Evolutionary conservation across 2,888 invertebrate genomes (phyloP).

Genomic region (Scaptomyza reducta): DNA sequence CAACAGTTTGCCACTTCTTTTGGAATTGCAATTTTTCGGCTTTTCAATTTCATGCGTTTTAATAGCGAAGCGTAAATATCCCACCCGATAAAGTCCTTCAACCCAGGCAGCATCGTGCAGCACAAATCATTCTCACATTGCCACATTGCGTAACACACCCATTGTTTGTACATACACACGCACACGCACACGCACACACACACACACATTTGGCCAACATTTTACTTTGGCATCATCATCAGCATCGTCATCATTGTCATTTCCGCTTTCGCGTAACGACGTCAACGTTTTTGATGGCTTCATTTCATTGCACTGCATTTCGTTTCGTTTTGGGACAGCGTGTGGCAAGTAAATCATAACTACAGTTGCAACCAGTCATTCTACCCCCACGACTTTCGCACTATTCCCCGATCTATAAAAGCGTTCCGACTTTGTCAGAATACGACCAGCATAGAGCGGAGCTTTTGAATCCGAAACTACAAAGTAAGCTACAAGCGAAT

Average conservation of each 20-base stretch:
- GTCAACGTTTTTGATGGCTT: conserved; percentile 77
- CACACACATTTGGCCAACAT: conserved; percentile 19
- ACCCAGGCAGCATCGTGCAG: conserved; percentile 17
- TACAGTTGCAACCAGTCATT: conserved; percentile 33
- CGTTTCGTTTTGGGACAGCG: conserved; percentile 58
- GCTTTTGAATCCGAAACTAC: conserved; percentile 47
- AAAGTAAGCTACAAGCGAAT: conserved; percentile 63
- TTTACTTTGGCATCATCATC: conserved; percentile 6
- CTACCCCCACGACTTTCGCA: not conserved
- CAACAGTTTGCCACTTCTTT: conserved; percentile 60
- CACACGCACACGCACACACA: not conserved
- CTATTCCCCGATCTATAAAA: conserved; percentile 51
- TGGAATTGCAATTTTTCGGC: conserved; percentile 75
- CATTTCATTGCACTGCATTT: conserved; percentile 70
- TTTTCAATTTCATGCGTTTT: conserved; percentile 76
- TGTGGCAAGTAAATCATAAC: conserved; percentile 73
- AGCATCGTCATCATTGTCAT: conserved; percentile 68
- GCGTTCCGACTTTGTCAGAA: conserved; percentile 76
- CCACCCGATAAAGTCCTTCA: not conserved
- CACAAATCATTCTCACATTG: conserved; percentile 50
- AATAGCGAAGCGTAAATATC: conserved; percentile 40
- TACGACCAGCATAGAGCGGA: conserved; percentile 47
- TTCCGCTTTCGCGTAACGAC: conserved; percentile 78
- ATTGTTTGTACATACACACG: no score
- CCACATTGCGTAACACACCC: no score